Evolutionary conservation across 2,797 vertebrate species (phyloP), one percentile per base, ranked within the genome.

Genomic region (Gobio occitaniae): DNA sequence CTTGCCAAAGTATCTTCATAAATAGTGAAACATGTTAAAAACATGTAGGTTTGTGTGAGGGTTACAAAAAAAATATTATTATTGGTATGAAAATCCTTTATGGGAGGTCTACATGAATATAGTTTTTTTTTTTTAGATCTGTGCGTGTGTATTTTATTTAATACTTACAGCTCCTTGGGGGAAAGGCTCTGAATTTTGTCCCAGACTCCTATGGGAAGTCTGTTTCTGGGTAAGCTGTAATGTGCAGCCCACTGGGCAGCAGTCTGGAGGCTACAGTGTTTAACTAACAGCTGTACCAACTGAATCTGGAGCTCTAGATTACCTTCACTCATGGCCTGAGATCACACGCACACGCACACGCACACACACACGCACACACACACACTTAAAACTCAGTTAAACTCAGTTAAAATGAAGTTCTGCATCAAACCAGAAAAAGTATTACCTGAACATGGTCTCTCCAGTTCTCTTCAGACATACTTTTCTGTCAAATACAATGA

Each of bases 381-480:
- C 4, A 80, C 9, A n/a, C 5, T 63, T 47, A 10, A 29, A 78
- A 12, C 41, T 16, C 41, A 2, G 1, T 65, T 19, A 5, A 29
- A 77, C 12, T 19, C 38, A 38, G 15, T 21, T 38, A 38, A 44
- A 44, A 44, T 54, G 0, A 47, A 61, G 6, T 44, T 7, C 8
- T 6, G 9, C 63, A 63, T 38, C 21, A 41, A 61, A 52, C 5
- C 19, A 84, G 61, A 38, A 68, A 32, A 65, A 9, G 19, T 21
- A 25, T 32, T 90, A 96, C 95, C 93, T 96, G 93, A 9, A 95
- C 92, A 82, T 95, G 95, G 87, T 96, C 95, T 41, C 84, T 89
- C 95, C 95, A 96, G 90, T 94, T 95, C 76, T 96, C 93, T 66
- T 95, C 94, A 0, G 93, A 89, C 95, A 96, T 96, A 79, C 85